Evolutionary conservation across 2,797 vertebrate genomes (phyloP).

Genomic region (Chloroceryle amazona): DNA sequence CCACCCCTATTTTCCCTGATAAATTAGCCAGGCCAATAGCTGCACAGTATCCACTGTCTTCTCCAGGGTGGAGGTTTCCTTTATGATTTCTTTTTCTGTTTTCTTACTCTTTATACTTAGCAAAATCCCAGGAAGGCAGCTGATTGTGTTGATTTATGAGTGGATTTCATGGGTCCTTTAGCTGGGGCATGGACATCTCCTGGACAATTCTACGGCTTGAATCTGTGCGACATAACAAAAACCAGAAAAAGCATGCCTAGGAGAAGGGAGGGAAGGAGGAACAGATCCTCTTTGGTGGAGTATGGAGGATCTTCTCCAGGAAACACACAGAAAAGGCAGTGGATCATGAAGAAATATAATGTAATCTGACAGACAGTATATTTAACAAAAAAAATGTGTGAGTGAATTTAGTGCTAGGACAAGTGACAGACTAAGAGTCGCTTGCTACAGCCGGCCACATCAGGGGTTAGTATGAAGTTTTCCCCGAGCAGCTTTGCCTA

Average conservation of each 20-base stretch:
- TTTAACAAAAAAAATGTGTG: neutral
- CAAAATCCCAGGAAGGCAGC: neutral
- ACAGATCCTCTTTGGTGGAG: neutral
- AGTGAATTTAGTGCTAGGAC: slow-evolving; percentile 34
- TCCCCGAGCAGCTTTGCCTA: neutral
- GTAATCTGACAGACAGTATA: slow-evolving; percentile 43
- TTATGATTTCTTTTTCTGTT: neutral
- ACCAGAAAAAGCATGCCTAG: neutral
- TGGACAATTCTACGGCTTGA: neutral
- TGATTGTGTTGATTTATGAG: neutral
- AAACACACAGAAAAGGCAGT: slow-evolving; percentile 24
- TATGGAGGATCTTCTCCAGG: neutral
- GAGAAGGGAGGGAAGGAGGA: slow-evolving; percentile 13
- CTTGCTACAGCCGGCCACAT: neutral
- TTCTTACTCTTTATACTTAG: neutral
- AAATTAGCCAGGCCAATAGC: slow-evolving; percentile 33
- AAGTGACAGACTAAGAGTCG: slow-evolving; percentile 55
- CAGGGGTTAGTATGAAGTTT: neutral
- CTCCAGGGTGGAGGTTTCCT: slow-evolving; percentile 4
- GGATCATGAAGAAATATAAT: slow-evolving; percentile 70
- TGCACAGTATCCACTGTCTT: neutral
- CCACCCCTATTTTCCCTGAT: neutral
- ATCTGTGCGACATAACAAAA: neutral
- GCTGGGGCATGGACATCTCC: neutral
- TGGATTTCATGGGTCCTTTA: neutral